These are phyloP conservation scores for Athrips mouffetella DNA, from an alignment of 2,888 invertebrate species.

Conservation along the genomic window DNA sequence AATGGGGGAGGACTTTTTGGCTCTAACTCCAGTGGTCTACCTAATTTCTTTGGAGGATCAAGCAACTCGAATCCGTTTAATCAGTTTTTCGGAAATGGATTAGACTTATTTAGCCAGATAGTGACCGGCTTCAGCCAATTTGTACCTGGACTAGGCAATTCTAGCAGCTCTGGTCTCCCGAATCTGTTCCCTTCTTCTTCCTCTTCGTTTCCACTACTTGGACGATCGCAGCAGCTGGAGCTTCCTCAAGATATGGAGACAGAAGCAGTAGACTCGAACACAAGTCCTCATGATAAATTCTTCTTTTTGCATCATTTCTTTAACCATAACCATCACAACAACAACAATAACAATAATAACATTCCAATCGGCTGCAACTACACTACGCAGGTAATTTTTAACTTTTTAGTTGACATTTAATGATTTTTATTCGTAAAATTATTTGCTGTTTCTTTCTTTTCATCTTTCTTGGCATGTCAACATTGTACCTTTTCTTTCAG, in stretches of 20 bases:
- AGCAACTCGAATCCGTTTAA: not conserved
- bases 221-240: not conserved
- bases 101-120: not conserved
- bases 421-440: no score
- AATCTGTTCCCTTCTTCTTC: not conserved
- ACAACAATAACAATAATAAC: not conserved
- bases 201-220: not conserved
- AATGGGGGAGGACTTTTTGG: no score
- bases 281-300: constrained; percentile 23
- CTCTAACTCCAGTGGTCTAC: not conserved
- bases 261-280: constrained; percentile 6
- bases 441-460: not conserved
- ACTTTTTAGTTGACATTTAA: no score
- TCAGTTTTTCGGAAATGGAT: not conserved
- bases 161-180: not conserved
- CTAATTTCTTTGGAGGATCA: not conserved
- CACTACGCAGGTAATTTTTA: constrained; percentile 9
- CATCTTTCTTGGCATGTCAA: no score
- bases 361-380: constrained; percentile 28
- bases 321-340: not conserved
- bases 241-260: not conserved
- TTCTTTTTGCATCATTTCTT: constrained; percentile 20
- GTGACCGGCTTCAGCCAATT: not conserved
- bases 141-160: not conserved
- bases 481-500: constrained; percentile 25